phyloP scores from a whole-genome alignment of 2,888 invertebrate genomes.

The Priocnemis perturbator region DNA sequence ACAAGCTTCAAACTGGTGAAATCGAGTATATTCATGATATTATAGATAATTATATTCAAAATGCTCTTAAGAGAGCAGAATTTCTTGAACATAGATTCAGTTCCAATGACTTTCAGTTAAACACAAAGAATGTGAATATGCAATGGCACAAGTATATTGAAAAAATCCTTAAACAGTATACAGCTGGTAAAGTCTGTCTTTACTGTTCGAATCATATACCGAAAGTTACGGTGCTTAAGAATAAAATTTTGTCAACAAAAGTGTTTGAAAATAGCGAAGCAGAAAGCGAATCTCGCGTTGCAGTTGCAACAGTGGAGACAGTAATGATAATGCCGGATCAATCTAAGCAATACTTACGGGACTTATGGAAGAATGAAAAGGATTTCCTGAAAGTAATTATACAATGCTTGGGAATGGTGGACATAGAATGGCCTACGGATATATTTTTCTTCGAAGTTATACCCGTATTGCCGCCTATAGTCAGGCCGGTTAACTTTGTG shows the following conservation, averaged over 20 bases:
- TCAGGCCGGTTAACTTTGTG: constrained; percentile 84
- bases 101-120: constrained; percentile 68
- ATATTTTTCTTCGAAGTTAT: constrained; percentile 90
- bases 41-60: constrained; percentile 75
- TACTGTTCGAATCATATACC: constrained; percentile 77
- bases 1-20: constrained; percentile 26
- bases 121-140: constrained; percentile 76
- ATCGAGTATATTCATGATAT: constrained; percentile 74
- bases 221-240: constrained; percentile 79
- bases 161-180: constrained; percentile 76
- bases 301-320: constrained; percentile 52
- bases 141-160: constrained; percentile 76
- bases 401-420: constrained; percentile 80
- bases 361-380: constrained; percentile 84
- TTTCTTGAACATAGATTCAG: constrained; percentile 66
- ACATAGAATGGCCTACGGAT: constrained; percentile 82
- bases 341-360: constrained; percentile 80
- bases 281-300: neutral
- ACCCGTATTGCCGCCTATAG: constrained; percentile 90
- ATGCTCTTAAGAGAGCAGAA: constrained; percentile 49
- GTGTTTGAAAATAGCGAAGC: neutral
- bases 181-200: constrained; percentile 76
- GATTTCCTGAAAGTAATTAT: constrained; percentile 83
- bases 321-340: constrained; percentile 81
- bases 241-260: constrained; percentile 78